Base-by-base conservation (phyloP, 1,140 invertebrate species). In the Dinothrombium tinctorium region DNA sequence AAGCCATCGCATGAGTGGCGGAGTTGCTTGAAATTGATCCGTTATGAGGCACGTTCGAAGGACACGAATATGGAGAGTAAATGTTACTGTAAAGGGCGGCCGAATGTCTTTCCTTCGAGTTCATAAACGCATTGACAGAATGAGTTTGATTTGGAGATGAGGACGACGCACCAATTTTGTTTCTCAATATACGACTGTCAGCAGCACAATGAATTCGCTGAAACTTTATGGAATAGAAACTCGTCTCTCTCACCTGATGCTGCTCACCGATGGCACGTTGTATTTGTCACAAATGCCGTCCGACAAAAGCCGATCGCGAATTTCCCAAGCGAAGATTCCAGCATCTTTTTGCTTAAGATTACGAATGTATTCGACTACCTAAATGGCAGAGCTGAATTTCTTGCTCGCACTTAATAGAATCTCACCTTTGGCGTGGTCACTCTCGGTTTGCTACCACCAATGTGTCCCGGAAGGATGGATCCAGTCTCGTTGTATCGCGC, bases 241-340 rank as follows among this genome's bases (percentile, higher is more conserved):
- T n/a, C n/a, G n/a, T n/a, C n/a, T n/a, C n/a, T n/a, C 33, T 35
- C 20, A 46, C 44, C 45, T 56, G 47, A 90, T 90, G 51, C 77
- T 83, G 50, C 76, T 82, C 7, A 99, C 92, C 53, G 82, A 90
- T 54, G 92, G 92, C 47, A 96, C 89, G 62, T 94, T 96, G 59
- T 96, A 90, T 59, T 90, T 82, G 39, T 86, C 86, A 61, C 92
- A 98, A 53, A 98, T 87, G 23, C 79, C 80, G 57, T 98, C 92
- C 1, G 84, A 75, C 40, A 98, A 68, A 49, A 99, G 69, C 60
- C 87, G 69, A 62, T 98, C 90, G 24, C 92, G 66, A 53, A 98
- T 99, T 61, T 99, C 92, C 92, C 90, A 98, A 2, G 90, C 90
- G 59, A 98, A 96, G 89, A 98, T 96, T 14, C 89, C 96, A 0